Conservation (phyloP, 2,113 vertebrate genomes). For the Crypturellus undulatus region DNA sequence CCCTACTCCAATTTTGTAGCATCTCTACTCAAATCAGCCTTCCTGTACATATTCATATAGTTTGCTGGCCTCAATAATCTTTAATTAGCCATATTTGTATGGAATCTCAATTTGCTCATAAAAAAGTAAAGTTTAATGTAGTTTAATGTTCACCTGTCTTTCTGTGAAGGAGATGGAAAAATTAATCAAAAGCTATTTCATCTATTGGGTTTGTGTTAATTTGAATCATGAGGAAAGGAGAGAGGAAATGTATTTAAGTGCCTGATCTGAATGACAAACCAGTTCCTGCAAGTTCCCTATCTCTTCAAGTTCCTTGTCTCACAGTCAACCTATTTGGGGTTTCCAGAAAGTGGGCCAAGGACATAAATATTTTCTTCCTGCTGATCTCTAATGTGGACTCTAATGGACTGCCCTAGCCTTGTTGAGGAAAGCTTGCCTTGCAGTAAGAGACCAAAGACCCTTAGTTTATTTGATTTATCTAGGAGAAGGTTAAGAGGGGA, state of each 20-base stretch:
- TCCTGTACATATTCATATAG: slow-evolving; percentile 46
- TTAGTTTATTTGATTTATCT: too few species aligned
- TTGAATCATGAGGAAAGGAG: slow-evolving; percentile 53
- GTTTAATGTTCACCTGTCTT: slow-evolving; percentile 69
- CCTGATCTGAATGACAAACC: neutral
- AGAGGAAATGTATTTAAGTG: neutral
- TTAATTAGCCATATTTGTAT: slow-evolving; percentile 75
- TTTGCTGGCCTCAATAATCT: slow-evolving; percentile 56
- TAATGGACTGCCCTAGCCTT: neutral
- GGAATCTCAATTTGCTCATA: slow-evolving; percentile 69
- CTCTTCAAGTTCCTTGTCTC: neutral
- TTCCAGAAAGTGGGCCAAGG: slow-evolving; percentile 54
- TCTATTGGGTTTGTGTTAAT: slow-evolving; percentile 52
- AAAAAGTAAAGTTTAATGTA: slow-evolving; percentile 67
- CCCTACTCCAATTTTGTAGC: neutral
- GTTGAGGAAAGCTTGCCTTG: neutral
- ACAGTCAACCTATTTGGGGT: slow-evolving; percentile 31
- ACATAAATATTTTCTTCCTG: neutral
- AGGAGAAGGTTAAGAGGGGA: neutral
- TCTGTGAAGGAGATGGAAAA: slow-evolving; percentile 49
- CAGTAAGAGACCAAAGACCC: neutral
- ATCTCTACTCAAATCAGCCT: slow-evolving; percentile 5
- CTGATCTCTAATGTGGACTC: slow-evolving; percentile 17
- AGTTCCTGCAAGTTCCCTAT: neutral
- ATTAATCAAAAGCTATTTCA: too few species aligned